A percentile compares a stretch with the other conserved stretches of the same genome.
Conservation (phyloP, 2,113 vertebrate genomes). For the Bettongia penicillata region DNA sequence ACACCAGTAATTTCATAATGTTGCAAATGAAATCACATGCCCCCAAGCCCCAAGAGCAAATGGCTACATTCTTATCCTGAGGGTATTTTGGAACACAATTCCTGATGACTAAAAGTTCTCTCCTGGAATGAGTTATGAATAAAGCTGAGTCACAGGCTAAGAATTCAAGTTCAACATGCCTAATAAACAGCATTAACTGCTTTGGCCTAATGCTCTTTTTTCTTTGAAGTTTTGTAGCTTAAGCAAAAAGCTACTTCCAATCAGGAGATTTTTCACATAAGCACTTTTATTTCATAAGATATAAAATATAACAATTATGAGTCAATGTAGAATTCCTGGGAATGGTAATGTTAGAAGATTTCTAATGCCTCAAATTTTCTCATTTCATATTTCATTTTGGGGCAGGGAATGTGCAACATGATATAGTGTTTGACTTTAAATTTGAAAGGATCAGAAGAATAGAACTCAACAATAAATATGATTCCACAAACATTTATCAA, state of each 20-base stretch:
- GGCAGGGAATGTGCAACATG: background rate
- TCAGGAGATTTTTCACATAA: background rate
- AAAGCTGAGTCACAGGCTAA: constrained; percentile 64
- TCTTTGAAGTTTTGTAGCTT: background rate
- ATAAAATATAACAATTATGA: background rate
- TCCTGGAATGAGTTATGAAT: constrained; percentile 72
- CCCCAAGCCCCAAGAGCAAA: background rate
- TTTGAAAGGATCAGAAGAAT: background rate
- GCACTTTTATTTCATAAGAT: background rate
- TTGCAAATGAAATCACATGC: background rate
- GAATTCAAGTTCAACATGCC: constrained; percentile 44
- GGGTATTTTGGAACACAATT: constrained; percentile 53
- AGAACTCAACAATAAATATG: background rate
- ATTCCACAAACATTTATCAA: background rate
- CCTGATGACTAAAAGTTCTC: background rate
- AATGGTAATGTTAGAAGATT: background rate
- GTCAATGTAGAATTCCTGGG: background rate
- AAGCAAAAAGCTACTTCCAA: background rate
- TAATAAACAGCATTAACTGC: constrained; percentile 35
- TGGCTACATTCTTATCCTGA: constrained; percentile 33
- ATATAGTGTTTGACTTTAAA: background rate
- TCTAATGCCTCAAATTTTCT: background rate
- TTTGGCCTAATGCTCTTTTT: background rate
- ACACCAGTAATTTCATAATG: background rate
- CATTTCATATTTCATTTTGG: background rate